Evolutionary conservation across 2,113 vertebrate genomes (phyloP).

Genomic region (Spheniscus mendiculus): DNA sequence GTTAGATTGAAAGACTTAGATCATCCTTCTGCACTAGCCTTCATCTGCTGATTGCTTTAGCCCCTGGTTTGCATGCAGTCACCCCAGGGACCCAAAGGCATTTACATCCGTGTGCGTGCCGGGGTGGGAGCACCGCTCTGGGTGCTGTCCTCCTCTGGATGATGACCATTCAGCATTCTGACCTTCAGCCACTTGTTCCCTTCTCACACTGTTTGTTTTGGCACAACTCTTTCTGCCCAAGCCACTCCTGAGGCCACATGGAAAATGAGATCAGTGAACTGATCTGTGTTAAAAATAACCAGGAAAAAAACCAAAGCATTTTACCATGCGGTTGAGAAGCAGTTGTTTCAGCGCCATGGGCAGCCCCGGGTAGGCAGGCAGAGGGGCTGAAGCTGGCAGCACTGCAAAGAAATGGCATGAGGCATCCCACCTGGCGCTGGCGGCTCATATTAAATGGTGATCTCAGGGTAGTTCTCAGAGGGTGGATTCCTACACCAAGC

Average conservation of each 20-base stretch:
- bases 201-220: background rate
- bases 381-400: background rate
- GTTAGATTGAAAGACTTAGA: background rate
- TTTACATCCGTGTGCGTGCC: rapidly evolving
- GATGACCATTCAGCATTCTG: background rate
- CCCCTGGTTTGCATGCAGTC: rapidly evolving
- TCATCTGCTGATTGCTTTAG: background rate
- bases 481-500: background rate
- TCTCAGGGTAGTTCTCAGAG: background rate
- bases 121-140: rapidly evolving
- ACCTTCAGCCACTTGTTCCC: background rate
- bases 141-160: rapidly evolving
- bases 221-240: background rate
- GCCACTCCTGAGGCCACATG: background rate
- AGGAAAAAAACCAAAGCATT: background rate
- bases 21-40: background rate
- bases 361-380: background rate
- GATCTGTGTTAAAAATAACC: background rate
- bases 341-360: background rate
- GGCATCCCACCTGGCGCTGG: background rate
- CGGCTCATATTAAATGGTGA: background rate
- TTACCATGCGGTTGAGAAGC: background rate
- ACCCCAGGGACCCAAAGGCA: background rate
- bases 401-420: background rate
- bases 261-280: background rate